Base-by-base conservation (phyloP, 1,140 invertebrate genomes). In the Drosophila nigrodunni region DNA sequence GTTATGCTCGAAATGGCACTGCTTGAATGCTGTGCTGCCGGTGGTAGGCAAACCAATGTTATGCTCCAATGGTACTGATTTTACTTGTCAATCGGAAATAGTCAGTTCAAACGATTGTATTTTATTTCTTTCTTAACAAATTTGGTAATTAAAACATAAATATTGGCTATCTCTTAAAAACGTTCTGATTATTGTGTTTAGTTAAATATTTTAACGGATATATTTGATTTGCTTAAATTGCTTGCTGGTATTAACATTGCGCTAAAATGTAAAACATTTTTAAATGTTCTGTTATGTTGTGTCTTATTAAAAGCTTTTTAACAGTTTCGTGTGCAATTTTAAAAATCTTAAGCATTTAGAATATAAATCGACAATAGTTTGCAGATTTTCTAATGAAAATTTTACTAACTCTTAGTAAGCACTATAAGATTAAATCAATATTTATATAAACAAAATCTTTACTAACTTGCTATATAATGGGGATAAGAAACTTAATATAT, bases 1-100 rank as follows among this genome's bases (percentile, higher is more conserved):
- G 72, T 70, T 74, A 50, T 37, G n/a, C 72, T 74, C 58, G 50
- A 25, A 62, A 70, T 35, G 50, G 43, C 44, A 70, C 49, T 69
- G 58, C 25, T 37, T n/a, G 6, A 3, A 52, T 52, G 2, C 3
- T 7, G n/a, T 3, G 7, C 13, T 2, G 30, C 7, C 4, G 18
- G 15, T 57, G 37, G 43, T 57, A 21, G 18, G 7, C 34, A 35
- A 10, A 30, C 11, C 1, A 7, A 4, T 18, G 35, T 18, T 15
- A 35, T 54, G 50, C 50, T 54, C 50, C 6, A 8, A 3, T 54
- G 50, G 50, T 34, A 54, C 50, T 54, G 30, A 13, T 15, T 35
- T 1, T 13, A 35, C 7, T 52, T 35, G 3, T 30, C 6, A 30
- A 5, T 30, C 4, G 25, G 25, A 30, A 6, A 30, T 6, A 30